A percentile compares a stretch with the other conserved stretches of the same genome.
Conservation (phyloP, 2,888 invertebrate genomes). For the Lasiommata megera region DNA sequence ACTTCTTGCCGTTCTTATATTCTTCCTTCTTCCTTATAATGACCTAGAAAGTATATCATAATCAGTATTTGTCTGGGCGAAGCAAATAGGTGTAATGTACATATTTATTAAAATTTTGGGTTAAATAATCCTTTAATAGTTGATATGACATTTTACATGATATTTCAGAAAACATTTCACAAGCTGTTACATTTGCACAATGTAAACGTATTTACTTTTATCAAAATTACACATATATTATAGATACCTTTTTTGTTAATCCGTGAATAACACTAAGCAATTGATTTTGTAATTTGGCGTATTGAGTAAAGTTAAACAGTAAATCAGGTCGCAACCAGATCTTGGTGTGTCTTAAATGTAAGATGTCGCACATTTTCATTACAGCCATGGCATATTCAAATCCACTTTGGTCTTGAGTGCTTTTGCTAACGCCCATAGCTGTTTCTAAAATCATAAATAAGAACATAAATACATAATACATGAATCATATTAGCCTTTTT, state of each 20-base stretch:
- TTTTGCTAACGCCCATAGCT: constrained; percentile 93
- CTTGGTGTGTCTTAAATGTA: constrained; percentile 90
- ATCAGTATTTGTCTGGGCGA: neutral
- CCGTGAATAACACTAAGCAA: constrained; percentile 89
- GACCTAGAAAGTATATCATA: constrained; percentile 54
- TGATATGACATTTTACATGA: too few relatives aligned
- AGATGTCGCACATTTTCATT: constrained; percentile 94
- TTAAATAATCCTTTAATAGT: too few relatives aligned
- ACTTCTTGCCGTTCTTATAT: constrained; percentile 83
- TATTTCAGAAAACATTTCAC: too few relatives aligned
- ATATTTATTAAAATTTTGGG: too few relatives aligned
- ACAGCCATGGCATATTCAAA: constrained; percentile 93
- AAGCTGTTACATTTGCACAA: too few relatives aligned
- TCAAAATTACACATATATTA: neutral
- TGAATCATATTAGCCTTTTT: too few relatives aligned
- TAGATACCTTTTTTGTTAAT: constrained; percentile 86
- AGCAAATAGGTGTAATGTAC: neutral
- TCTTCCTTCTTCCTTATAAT: constrained; percentile 89
- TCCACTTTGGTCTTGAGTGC: constrained; percentile 90
- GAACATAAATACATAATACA: neutral
- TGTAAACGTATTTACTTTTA: neutral
- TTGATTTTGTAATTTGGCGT: constrained; percentile 88
- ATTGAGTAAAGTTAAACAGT: constrained; percentile 88
- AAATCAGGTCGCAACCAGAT: constrained; percentile 89
- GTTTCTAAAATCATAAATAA: constrained; percentile 83